phyloP scores from a whole-genome alignment of 2,113 vertebrate species.

The Neoarius graeffei region DNA sequence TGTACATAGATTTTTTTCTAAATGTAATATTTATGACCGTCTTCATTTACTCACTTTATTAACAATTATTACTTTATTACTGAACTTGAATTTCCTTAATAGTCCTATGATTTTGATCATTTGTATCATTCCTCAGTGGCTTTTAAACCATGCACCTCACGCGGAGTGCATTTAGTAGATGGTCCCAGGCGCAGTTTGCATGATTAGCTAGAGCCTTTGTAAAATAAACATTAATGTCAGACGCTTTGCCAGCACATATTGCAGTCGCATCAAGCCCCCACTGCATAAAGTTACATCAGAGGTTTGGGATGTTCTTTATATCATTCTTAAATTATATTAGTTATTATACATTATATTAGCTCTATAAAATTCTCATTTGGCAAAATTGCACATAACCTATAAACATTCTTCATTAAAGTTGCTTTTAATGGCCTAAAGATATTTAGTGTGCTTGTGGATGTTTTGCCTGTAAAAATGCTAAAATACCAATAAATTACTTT shows the following conservation, averaged over 20 bases:
- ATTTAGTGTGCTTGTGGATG: constrained; percentile 2
- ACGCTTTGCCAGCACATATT: background rate
- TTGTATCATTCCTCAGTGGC: background rate
- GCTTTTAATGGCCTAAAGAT: background rate
- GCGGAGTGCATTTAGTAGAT: background rate
- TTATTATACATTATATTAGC: constrained; percentile 1
- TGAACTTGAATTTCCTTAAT: background rate
- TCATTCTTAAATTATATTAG: background rate
- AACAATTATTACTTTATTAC: background rate
- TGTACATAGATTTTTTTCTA: background rate
- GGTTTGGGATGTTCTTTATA: constrained; percentile 27
- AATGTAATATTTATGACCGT: background rate
- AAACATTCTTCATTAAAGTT: background rate
- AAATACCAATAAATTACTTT: background rate
- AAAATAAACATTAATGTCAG: constrained; percentile 13
- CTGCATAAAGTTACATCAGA: constrained; percentile 48
- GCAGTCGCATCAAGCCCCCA: background rate
- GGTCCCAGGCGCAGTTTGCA: background rate
- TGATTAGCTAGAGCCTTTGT: background rate
- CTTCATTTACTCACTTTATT: background rate
- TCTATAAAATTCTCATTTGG: constrained; percentile 5
- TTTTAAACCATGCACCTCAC: background rate
- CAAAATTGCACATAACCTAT: constrained; percentile 2
- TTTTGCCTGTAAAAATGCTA: background rate
- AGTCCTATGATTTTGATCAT: background rate